A percentile compares a stretch with the other conserved stretches of the same genome.
Conservation (phyloP, 2,113 vertebrate species). For the Psilopogon haemacephalus region DNA sequence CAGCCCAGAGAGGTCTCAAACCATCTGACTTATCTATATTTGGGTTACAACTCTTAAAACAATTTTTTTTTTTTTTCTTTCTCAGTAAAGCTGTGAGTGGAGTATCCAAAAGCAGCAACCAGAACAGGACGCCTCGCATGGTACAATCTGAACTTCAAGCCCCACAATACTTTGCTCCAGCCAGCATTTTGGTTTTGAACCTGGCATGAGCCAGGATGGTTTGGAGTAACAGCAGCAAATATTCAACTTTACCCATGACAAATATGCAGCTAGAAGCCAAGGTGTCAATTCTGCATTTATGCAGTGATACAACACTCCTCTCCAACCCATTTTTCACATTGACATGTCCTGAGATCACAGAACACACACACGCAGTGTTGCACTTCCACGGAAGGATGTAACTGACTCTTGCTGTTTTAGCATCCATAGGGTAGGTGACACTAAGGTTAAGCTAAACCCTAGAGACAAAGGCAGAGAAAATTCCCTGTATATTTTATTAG, state of each 20-base stretch:
- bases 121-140: too few species aligned
- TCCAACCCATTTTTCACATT: background rate
- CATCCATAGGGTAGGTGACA: background rate
- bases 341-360: background rate
- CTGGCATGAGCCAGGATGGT: too few species aligned
- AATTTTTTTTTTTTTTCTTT: too few species aligned
- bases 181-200: too few species aligned
- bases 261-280: background rate
- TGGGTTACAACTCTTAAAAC: too few species aligned
- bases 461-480: background rate
- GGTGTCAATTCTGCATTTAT: background rate
- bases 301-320: background rate
- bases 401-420: background rate
- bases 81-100: too few species aligned
- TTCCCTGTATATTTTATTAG: background rate
- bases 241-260: background rate
- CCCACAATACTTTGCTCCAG: too few species aligned
- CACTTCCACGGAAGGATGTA: background rate
- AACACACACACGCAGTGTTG: background rate
- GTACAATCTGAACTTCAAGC: too few species aligned
- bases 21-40: too few species aligned
- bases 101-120: too few species aligned
- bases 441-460: background rate
- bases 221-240: too few species aligned
- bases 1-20: too few species aligned